Evolutionary conservation across 2,888 invertebrate species (phyloP).

Genomic region (Tipula unca): DNA sequence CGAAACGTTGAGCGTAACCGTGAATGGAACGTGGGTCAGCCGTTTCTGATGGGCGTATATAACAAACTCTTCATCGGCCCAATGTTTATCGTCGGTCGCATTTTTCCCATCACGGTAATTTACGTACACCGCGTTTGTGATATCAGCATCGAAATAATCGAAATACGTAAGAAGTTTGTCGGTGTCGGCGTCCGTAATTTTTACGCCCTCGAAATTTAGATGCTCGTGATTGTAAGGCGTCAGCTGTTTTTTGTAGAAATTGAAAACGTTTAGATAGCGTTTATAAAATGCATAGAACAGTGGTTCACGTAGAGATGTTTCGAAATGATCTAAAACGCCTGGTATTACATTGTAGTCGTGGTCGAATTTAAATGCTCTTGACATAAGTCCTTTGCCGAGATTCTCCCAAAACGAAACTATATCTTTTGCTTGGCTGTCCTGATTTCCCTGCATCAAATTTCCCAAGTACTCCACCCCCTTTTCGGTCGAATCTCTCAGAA

Average conservation of each 20-base stretch:
- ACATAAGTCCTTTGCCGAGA: slow-evolving; percentile 47
- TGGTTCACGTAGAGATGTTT: slow-evolving; percentile 63
- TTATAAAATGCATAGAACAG: slow-evolving; percentile 62
- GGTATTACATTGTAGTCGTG: slow-evolving; percentile 33
- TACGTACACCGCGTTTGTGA: slow-evolving; percentile 42
- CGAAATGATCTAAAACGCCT: slow-evolving; percentile 50
- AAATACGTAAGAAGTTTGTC: slow-evolving; percentile 61
- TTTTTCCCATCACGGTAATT: slow-evolving; percentile 33
- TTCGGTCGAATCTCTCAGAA: slow-evolving; percentile 31
- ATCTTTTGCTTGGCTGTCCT: slow-evolving; percentile 45
- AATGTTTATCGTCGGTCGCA: neutral
- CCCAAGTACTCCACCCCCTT: slow-evolving; percentile 44
- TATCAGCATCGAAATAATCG: slow-evolving; percentile 56
- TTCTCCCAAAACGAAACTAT: slow-evolving; percentile 47
- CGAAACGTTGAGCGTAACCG: slow-evolving; percentile 47
- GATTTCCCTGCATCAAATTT: slow-evolving; percentile 48
- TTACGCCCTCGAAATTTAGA: slow-evolving; percentile 53
- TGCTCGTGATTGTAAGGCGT: slow-evolving; percentile 54
- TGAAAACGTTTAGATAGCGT: slow-evolving; percentile 48
- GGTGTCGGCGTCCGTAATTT: slow-evolving; percentile 52
- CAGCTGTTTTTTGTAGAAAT: slow-evolving; percentile 51
- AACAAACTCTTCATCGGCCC: slow-evolving; percentile 22
- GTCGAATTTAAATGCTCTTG: slow-evolving; percentile 37
- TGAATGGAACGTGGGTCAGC: slow-evolving; percentile 58
- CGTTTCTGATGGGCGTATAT: slow-evolving; percentile 52